Conservation (phyloP, 35 echinoderm and acorn worm species). For the Heliocidaris tuberculata region DNA sequence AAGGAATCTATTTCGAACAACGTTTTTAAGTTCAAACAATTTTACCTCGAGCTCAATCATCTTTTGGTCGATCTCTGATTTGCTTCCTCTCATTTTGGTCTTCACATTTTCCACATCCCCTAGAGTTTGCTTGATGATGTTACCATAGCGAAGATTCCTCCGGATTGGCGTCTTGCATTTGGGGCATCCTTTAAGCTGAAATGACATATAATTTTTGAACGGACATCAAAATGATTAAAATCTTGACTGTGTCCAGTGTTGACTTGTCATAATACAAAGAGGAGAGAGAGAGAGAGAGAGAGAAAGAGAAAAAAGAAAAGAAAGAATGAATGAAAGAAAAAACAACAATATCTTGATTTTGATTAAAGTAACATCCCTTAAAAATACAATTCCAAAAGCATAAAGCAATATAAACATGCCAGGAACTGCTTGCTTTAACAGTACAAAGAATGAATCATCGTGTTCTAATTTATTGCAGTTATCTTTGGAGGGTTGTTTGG, state of each 20-base stretch:
- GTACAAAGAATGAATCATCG: too few species aligned
- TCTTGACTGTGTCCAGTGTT: background rate
- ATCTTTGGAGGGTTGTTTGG: too few species aligned
- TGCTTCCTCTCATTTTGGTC: constrained; percentile 30
- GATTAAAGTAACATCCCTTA: too few species aligned
- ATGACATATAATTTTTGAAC: background rate
- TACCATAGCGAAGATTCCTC: constrained; percentile 59
- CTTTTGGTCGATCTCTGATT: constrained; percentile 25
- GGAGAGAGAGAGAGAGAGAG: too few species aligned
- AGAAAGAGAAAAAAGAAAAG: too few species aligned
- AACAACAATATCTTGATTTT: too few species aligned
- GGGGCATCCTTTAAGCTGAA: constrained; percentile 59
- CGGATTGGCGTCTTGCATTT: constrained; percentile 60
- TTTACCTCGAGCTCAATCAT: background rate
- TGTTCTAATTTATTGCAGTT: too few species aligned
- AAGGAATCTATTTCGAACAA: background rate
- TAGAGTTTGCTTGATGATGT: constrained; percentile 53
- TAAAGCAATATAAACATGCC: too few species aligned
- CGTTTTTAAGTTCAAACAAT: background rate
- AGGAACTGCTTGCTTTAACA: too few species aligned
- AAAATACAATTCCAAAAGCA: too few species aligned
- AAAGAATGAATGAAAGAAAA: too few species aligned
- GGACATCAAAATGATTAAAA: background rate
- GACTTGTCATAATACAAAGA: background rate
- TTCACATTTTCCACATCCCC: constrained; percentile 56